Conservation (phyloP, 2,797 vertebrate species). For the Takifugu ocellatus region DNA sequence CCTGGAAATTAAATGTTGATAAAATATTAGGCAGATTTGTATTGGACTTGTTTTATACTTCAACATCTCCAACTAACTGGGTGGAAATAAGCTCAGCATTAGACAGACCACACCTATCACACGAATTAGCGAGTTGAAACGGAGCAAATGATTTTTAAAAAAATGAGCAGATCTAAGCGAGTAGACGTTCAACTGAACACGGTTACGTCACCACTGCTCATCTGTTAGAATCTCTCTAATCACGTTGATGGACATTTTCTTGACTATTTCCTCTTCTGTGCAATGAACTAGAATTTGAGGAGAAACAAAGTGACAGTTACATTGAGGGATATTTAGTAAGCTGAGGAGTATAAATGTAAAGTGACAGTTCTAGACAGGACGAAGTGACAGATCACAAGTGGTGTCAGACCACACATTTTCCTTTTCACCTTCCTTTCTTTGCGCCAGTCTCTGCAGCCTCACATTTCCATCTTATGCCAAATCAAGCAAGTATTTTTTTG, state of each 20-base stretch:
- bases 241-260: background rate
- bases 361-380: background rate
- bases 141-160: too few relatives aligned
- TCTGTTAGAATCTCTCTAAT: background rate
- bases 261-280: background rate
- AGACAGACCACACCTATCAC: background rate
- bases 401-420: background rate
- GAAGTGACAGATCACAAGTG: background rate
- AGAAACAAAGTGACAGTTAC: background rate
- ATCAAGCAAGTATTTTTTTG: slow-evolving; percentile 2
- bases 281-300: background rate
- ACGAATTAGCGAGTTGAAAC: too few relatives aligned
- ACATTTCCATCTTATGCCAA: slow-evolving; percentile 10
- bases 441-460: background rate
- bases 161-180: too few relatives aligned
- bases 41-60: too few relatives aligned
- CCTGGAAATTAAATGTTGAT: too few relatives aligned
- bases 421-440: background rate
- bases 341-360: background rate
- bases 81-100: background rate
- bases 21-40: too few relatives aligned
- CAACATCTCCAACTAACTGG: background rate
- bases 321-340: background rate
- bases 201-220: background rate
- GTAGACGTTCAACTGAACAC: too few relatives aligned